A percentile compares a stretch with the other conserved stretches of the same genome.
phyloP scores from a whole-genome alignment of 2,797 vertebrate genomes.

The Menidia menidia region DNA sequence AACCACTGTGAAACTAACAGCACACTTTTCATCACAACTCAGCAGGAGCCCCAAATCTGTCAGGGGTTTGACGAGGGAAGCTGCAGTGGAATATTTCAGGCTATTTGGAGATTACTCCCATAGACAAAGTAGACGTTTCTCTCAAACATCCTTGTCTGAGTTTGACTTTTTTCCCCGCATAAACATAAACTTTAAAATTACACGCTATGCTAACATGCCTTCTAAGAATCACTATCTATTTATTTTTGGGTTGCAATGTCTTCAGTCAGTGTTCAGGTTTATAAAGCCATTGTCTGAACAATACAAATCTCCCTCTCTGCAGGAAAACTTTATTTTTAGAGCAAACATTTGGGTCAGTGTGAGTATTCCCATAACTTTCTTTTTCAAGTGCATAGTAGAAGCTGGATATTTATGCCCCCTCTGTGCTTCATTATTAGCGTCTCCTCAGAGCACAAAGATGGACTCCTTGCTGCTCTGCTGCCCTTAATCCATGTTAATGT shows the following conservation, averaged over 20 bases:
- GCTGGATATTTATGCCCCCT: constrained; percentile 35
- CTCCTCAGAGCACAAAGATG: constrained; percentile 30
- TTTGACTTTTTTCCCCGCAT: constrained; percentile 44
- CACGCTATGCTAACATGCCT: constrained; percentile 46
- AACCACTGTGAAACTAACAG: constrained; percentile 48
- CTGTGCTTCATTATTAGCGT: constrained; percentile 39
- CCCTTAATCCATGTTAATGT: constrained; percentile 50
- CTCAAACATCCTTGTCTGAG: constrained; percentile 23
- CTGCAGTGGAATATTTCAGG: constrained; percentile 43
- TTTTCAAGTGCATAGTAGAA: constrained; percentile 14
- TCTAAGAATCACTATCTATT: constrained; percentile 55
- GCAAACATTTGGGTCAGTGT: constrained; percentile 37
- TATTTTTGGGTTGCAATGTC: constrained; percentile 25
- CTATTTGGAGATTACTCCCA: constrained; percentile 61
- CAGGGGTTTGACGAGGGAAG: constrained; percentile 61
- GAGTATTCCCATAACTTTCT: constrained; percentile 24
- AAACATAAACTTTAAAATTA: constrained; percentile 52
- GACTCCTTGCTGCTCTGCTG: constrained; percentile 29
- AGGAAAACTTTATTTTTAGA: constrained; percentile 52
- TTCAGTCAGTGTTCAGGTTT: constrained; percentile 47
- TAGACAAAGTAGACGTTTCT: constrained; percentile 19
- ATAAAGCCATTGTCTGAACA: constrained; percentile 25
- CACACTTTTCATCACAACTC: constrained; percentile 52
- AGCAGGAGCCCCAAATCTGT: constrained; percentile 73
- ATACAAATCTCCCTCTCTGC: constrained; percentile 9